phyloP scores from a whole-genome alignment of 2,113 vertebrate genomes.

The Menura novaehollandiae region DNA sequence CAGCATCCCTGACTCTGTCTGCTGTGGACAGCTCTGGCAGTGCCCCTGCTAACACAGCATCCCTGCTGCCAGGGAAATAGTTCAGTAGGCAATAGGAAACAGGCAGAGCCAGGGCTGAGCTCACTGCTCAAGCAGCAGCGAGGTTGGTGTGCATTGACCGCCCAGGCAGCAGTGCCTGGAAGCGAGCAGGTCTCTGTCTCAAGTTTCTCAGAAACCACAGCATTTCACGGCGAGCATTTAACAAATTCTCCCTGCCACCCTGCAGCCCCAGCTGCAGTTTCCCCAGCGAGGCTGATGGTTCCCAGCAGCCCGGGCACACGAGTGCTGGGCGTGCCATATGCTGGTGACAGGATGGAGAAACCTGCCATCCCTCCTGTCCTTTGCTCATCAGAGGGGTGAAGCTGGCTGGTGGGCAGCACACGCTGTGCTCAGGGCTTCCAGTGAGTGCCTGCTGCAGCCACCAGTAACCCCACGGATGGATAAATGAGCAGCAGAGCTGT shows the following conservation, averaged over 20 bases:
- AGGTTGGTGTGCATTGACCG: rapidly evolving
- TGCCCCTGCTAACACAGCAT: not conserved
- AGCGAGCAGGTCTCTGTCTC: not conserved
- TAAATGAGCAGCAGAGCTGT: not conserved
- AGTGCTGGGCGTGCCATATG: not conserved
- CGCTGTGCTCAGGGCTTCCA: not conserved
- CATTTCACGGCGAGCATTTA: not conserved
- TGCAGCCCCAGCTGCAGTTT: not conserved
- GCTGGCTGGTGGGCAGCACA: not conserved
- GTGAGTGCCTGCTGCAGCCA: not conserved
- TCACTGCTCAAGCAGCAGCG: not conserved
- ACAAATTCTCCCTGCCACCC: not conserved
- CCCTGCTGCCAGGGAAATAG: not conserved
- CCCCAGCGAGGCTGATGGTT: not conserved
- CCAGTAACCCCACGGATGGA: not conserved
- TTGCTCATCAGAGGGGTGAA: not conserved
- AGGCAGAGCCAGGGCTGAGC: not conserved
- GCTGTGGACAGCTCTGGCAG: not conserved
- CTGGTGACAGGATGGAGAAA: not conserved
- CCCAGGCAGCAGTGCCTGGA: not conserved
- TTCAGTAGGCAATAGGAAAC: not conserved
- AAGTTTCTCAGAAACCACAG: not conserved
- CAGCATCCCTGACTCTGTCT: not conserved
- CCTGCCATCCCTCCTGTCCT: not conserved
- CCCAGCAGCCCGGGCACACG: rapidly evolving